Base-by-base conservation (phyloP, 2,888 invertebrate species). In the Trichacis sp. region DNA sequence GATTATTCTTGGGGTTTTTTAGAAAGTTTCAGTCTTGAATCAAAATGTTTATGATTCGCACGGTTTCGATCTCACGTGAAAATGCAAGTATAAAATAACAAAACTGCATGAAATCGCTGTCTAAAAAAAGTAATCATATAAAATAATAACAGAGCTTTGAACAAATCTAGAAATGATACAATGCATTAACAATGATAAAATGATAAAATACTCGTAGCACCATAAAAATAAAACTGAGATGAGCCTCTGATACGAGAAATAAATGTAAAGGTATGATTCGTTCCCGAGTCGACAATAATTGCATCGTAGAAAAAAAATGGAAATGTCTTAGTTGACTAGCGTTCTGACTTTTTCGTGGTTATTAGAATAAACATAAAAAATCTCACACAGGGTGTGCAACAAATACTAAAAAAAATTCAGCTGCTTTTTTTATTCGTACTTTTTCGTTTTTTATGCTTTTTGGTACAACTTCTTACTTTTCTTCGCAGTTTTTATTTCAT, bases 311-410 rank as follows among this genome's bases (percentile, higher is more conserved):
- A 19, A 19, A 43, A 43, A 6, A 62, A 52, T 24, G 48, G 48
- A 12, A 56, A 46, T 18, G 42, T 56, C 52, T 52, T 62, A 47
- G 40, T 45, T 63, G 63, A 63, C 63, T 63, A 63, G 63, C 50
- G 53, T 57, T 49, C 43, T 62, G 43, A 62, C 56, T 51, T 57
- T 56, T 48, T 56, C 51, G 46, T 15, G 6, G 24, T 24, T 3
- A 24, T 8, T 5, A 24, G 4, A 60, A 53, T 24, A 38, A 46
- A 50, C 43, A 38, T 14, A 29, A 29, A 24, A 24, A 24, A 24
- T 24, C 24, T 24, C 24, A 24, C 24, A 24, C 3, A n/a, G n/a
- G n/a, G n/a, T n/a, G 3, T 8, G 24, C 24, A 24, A 5, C 24
- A 24, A n/a, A n/a, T n/a, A n/a, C n/a, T n/a, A 24, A 24, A 24